phyloP scores from a whole-genome alignment of 2,797 vertebrate species.

The Manis crassicaudata region DNA sequence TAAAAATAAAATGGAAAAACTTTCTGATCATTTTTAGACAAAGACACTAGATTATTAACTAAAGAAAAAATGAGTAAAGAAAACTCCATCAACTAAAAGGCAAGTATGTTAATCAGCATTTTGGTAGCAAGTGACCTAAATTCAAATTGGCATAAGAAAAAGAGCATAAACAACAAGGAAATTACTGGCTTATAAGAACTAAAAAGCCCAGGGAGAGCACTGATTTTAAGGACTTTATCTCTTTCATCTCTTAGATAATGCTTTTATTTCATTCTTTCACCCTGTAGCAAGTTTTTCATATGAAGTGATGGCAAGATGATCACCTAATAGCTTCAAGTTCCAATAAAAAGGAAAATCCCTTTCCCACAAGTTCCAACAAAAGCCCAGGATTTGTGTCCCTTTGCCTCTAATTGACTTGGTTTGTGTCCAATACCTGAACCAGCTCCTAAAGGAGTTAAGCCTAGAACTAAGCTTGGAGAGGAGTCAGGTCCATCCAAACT shows the following conservation, averaged over 20 bases:
- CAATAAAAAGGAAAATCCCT: background rate
- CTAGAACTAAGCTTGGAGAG: background rate
- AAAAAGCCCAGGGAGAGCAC: background rate
- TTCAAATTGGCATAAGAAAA: background rate
- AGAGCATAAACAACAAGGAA: background rate
- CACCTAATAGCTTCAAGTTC: background rate
- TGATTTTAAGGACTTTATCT: background rate
- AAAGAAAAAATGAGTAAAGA: background rate
- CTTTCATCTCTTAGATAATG: background rate
- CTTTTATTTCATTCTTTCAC: slow-evolving; percentile 21
- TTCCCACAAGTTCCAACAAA: background rate
- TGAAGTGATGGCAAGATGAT: background rate
- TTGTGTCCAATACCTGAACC: background rate
- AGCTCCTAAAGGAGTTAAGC: background rate
- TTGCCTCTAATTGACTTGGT: background rate
- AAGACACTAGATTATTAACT: background rate
- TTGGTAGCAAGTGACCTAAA: background rate
- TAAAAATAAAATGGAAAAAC: slow-evolving; percentile 43
- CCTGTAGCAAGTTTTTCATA: background rate
- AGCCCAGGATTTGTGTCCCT: background rate
- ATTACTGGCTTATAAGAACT: background rate
- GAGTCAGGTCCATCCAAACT: background rate
- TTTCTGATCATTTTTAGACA: slow-evolving; percentile 14
- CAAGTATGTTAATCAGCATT: background rate
- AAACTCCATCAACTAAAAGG: slow-evolving; percentile 17